Conservation (phyloP, 2,888 invertebrate genomes). For the Bibio marci region DNA sequence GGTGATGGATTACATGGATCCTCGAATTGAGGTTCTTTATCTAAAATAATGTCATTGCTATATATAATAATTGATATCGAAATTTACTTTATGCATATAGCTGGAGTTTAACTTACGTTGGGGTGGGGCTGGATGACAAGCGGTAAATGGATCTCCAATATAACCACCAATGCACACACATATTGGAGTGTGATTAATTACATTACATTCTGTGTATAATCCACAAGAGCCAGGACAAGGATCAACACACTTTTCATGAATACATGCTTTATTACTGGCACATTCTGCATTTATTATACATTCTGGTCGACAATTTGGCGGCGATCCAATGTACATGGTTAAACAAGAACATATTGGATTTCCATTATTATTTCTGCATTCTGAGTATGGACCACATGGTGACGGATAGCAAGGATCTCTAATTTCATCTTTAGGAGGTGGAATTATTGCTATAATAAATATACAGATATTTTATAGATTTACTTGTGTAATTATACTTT, state of each 20-base stretch:
- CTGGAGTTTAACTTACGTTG: neutral
- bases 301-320: slow-evolving; percentile 50
- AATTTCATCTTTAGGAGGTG: slow-evolving; percentile 15
- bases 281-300: slow-evolving; percentile 52
- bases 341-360: slow-evolving; percentile 43
- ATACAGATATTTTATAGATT: too few species aligned
- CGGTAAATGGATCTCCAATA: slow-evolving; percentile 36
- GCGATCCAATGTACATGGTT: slow-evolving; percentile 41
- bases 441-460: slow-evolving; percentile 20
- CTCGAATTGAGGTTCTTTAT: slow-evolving; percentile 32
- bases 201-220: slow-evolving; percentile 35
- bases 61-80: too few species aligned
- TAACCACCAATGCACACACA: slow-evolving; percentile 41
- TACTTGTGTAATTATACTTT: too few species aligned
- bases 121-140: neutral
- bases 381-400: slow-evolving; percentile 46
- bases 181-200: slow-evolving; percentile 43
- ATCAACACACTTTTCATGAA: slow-evolving; percentile 44
- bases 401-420: slow-evolving; percentile 46
- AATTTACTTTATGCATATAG: neutral
- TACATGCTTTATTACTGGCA: slow-evolving; percentile 42
- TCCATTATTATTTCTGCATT: slow-evolving; percentile 36
- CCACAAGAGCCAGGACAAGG: slow-evolving; percentile 56
- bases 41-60: slow-evolving; percentile 30
- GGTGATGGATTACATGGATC: slow-evolving; percentile 55